Percentiles rank a stretch among this genome's conserved stretches.
phyloP scores from a whole-genome alignment of 2,888 invertebrate genomes.

The Macrosoma leucophasiata region DNA sequence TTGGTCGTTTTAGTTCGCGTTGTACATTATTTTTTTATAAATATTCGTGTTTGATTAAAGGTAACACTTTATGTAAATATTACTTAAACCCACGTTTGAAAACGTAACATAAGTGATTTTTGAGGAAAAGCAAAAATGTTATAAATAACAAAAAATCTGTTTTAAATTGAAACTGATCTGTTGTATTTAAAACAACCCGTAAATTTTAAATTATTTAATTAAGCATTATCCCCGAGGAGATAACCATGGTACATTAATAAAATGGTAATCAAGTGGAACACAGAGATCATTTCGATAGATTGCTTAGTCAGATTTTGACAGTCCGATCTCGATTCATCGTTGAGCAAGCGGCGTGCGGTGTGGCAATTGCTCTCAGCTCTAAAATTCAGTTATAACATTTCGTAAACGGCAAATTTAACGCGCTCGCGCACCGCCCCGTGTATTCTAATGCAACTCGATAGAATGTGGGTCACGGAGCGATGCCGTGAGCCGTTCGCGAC shows the following conservation, averaged over 20 bases:
- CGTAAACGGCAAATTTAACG: conserved; percentile 71
- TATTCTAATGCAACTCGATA: conserved; percentile 66
- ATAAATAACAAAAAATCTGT: no score
- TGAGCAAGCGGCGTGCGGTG: conserved; percentile 57
- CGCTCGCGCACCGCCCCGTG: conserved; percentile 62
- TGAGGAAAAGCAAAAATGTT: no score
- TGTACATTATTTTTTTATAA: no score
- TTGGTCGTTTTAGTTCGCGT: no score
- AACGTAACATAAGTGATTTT: no score
- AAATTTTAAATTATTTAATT: no score
- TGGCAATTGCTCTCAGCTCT: conserved; percentile 60
- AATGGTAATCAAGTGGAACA: conserved; percentile 22
- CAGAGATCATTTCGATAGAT: conserved; percentile 29
- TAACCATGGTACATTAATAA: neutral
- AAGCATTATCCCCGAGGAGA: neutral
- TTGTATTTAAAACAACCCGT: no score
- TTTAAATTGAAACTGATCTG: no score
- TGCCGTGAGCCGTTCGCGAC: conserved; percentile 32
- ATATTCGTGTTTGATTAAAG: no score
- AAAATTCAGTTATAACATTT: conserved; percentile 71
- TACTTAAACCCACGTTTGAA: no score
- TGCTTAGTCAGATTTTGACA: conserved; percentile 43
- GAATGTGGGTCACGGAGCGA: conserved; percentile 63
- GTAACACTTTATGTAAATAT: no score
- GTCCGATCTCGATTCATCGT: conserved; percentile 53